Conservation (phyloP, 2,888 invertebrate species). For the Nipponacmea schrenckii region DNA sequence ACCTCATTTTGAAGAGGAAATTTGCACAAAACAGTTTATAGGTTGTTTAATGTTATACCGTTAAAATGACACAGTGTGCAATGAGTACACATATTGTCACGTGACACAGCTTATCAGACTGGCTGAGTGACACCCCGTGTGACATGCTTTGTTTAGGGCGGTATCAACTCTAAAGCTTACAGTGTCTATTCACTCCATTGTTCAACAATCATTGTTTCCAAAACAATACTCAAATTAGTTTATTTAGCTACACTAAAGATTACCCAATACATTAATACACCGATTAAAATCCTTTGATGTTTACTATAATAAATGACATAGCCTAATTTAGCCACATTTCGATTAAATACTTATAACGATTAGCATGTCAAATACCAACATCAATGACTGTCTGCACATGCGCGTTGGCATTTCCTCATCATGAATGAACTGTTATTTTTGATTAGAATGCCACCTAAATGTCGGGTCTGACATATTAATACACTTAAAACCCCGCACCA, state of each 20-base stretch:
- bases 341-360: background rate
- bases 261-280: too few species aligned
- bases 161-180: slow-evolving; percentile 7
- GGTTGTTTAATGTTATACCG: too few species aligned
- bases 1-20: too few species aligned
- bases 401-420: slow-evolving; percentile 6
- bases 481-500: too few species aligned
- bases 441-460: background rate
- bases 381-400: slow-evolving; percentile 8
- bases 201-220: background rate
- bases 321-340: too few species aligned
- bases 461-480: background rate
- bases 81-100: background rate
- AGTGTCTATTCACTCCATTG: slow-evolving; percentile 1
- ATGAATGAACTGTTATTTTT: slow-evolving; percentile 3
- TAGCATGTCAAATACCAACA: background rate
- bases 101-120: slow-evolving; percentile 2
- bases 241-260: too few species aligned
- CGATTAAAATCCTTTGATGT: too few species aligned
- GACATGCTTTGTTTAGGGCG: slow-evolving; percentile 9
- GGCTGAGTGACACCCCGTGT: slow-evolving; percentile 7
- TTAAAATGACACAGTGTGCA: background rate
- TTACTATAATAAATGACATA: too few species aligned
- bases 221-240: slow-evolving; percentile 3
- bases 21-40: too few species aligned